A percentile compares a stretch with the other conserved stretches of the same genome.
phyloP scores from a whole-genome alignment of 2,113 vertebrate genomes.

The Ancistrus triradiatus region DNA sequence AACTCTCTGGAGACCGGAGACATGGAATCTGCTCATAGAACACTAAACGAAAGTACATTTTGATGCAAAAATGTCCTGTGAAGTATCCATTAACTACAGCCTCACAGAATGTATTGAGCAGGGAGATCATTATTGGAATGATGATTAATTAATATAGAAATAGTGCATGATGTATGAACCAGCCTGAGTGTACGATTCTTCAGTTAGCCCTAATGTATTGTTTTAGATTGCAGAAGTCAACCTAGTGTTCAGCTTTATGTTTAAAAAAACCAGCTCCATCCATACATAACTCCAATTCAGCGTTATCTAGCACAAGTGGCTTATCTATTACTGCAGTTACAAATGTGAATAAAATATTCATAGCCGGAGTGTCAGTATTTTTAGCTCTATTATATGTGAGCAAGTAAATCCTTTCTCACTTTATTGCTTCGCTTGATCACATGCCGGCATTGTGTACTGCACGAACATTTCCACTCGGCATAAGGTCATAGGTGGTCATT shows the following conservation, averaged over 20 bases:
- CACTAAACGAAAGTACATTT: background rate
- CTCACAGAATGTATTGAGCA: background rate
- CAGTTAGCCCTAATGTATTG: no score
- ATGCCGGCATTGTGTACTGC: slow-evolving; percentile 1
- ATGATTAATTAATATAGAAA: background rate
- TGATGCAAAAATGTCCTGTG: no score
- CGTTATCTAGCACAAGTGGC: background rate
- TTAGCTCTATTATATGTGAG: background rate
- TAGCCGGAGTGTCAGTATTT: background rate
- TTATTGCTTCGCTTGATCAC: background rate
- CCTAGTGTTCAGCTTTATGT: no score
- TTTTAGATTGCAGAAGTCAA: no score
- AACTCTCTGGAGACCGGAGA: background rate
- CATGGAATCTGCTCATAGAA: background rate
- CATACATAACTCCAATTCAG: background rate
- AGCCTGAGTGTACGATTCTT: no score
- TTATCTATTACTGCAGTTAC: background rate
- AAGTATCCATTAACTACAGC: background rate
- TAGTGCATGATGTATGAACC: no score
- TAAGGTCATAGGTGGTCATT: slow-evolving; percentile 6
- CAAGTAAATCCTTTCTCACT: background rate
- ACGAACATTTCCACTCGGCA: slow-evolving; percentile 31
- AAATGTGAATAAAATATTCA: slow-evolving; percentile 12
- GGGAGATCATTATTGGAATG: background rate
- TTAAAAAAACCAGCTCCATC: no score